Evolutionary conservation across 2,797 vertebrate species (phyloP).

Genomic region (Darevskia mixta): DNA sequence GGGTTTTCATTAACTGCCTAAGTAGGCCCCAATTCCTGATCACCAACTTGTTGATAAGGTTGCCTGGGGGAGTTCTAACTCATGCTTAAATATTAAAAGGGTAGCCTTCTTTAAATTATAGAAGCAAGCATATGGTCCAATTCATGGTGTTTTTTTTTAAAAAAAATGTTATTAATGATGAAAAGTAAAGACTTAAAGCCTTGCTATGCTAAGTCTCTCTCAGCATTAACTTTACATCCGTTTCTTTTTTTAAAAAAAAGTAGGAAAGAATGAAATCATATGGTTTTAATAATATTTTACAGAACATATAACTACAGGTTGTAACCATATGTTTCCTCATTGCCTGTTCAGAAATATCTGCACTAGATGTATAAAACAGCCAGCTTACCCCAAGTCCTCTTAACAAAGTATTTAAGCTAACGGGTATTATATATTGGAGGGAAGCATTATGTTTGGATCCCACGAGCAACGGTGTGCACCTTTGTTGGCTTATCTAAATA

Average conservation of each 20-base stretch:
- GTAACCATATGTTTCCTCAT: constrained; percentile 73
- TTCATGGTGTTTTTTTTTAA: constrained; percentile 37
- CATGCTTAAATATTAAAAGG: constrained; percentile 49
- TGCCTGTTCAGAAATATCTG: constrained; percentile 72
- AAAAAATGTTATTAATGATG: constrained; percentile 65
- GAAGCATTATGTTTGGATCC: constrained; percentile 63
- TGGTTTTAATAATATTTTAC: constrained; percentile 79
- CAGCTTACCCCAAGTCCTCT: constrained; percentile 48
- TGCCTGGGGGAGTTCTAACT: constrained; percentile 57
- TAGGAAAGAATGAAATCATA: constrained; percentile 67
- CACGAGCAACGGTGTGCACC: constrained; percentile 45
- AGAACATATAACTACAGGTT: constrained; percentile 72
- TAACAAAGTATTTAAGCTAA: constrained; percentile 73
- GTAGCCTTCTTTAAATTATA: constrained; percentile 47
- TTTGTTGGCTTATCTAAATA: background rate
- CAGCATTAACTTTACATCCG: constrained; percentile 68
- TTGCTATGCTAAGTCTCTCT: constrained; percentile 46
- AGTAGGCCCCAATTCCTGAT: constrained; percentile 54
- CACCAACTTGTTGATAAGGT: constrained; percentile 68
- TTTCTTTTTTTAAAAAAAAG: constrained; percentile 41
- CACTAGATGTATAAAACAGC: constrained; percentile 4
- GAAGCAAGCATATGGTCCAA: constrained; percentile 64
- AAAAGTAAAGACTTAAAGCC: constrained; percentile 65
- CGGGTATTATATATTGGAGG: constrained; percentile 63
- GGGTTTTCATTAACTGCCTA: constrained; percentile 68